Conservation (phyloP, 30 jellyfish, hydroid and myxozoan species). For the Catostylus mosaicus region DNA sequence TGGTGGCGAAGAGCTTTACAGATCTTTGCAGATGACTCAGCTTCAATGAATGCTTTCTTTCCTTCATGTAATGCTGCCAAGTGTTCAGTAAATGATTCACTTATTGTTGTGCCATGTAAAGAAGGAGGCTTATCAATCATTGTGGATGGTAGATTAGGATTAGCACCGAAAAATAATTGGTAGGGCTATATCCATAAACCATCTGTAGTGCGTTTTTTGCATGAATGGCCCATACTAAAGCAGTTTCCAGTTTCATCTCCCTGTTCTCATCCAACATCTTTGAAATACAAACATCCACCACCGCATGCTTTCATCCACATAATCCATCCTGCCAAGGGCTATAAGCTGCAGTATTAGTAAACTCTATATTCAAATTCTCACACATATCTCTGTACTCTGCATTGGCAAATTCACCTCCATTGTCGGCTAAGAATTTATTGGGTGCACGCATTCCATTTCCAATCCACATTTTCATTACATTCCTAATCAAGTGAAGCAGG, state of each 20-base stretch:
- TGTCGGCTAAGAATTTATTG: constrained; percentile 38
- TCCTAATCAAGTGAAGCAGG: neutral
- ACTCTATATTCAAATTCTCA: constrained; percentile 33
- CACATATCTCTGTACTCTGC: constrained; percentile 26
- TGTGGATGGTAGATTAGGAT: constrained; percentile 37
- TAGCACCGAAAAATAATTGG: constrained; percentile 35
- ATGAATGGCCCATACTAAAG: constrained; percentile 45
- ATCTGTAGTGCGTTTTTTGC: constrained; percentile 31
- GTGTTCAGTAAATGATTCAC: constrained; percentile 33
- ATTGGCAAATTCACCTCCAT: constrained; percentile 65
- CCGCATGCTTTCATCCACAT: constrained; percentile 31
- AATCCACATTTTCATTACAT: neutral
- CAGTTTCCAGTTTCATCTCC: constrained; percentile 29
- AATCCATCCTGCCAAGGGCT: constrained; percentile 57
- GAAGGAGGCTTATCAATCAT: constrained; percentile 47
- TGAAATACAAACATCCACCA: constrained; percentile 35
- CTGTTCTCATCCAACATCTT: constrained; percentile 43
- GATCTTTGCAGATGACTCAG: constrained; percentile 33
- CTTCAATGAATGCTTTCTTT: constrained; percentile 39
- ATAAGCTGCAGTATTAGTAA: constrained; percentile 48
- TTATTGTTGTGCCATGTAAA: constrained; percentile 14
- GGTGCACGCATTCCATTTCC: no score
- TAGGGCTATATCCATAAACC: constrained; percentile 26
- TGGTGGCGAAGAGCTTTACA: constrained; percentile 8
- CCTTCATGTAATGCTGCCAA: constrained; percentile 24